Conservation (phyloP, 2,113 vertebrate genomes). For the Amazona guildingii region DNA sequence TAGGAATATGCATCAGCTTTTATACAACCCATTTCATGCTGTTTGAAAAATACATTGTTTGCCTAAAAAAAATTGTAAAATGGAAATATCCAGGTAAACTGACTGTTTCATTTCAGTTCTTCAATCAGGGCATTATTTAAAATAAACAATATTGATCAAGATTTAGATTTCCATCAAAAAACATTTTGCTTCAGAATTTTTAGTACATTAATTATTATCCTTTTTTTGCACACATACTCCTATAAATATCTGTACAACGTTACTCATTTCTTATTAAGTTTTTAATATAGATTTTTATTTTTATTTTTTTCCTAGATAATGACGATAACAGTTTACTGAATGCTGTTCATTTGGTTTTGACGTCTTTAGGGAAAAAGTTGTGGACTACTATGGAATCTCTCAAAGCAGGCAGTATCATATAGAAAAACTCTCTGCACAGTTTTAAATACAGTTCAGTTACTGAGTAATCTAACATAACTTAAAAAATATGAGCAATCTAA, state of each 20-base stretch:
- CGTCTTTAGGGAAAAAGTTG: not conserved
- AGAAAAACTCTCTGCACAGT: not conserved
- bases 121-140: not conserved
- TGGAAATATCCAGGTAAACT: not conserved
- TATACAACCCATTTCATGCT: not conserved
- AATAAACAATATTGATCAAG: not conserved
- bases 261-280: not conserved
- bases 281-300: not conserved
- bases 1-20: not conserved
- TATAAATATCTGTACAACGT: not conserved
- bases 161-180: not conserved
- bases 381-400: not conserved
- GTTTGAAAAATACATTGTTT: not conserved
- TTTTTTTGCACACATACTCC: not conserved
- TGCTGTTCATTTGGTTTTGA: not conserved
- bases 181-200: not conserved
- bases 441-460: not conserved
- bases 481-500: not conserved
- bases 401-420: not conserved
- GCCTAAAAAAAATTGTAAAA: not conserved
- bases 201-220: not conserved
- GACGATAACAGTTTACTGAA: not conserved
- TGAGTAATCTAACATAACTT: not conserved
- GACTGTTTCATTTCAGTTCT: not conserved
- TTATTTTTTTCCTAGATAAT: not conserved